These are phyloP conservation scores for Hippocampus comes DNA, from an alignment of 2,113 vertebrate genomes.

Conservation along the genomic window DNA sequence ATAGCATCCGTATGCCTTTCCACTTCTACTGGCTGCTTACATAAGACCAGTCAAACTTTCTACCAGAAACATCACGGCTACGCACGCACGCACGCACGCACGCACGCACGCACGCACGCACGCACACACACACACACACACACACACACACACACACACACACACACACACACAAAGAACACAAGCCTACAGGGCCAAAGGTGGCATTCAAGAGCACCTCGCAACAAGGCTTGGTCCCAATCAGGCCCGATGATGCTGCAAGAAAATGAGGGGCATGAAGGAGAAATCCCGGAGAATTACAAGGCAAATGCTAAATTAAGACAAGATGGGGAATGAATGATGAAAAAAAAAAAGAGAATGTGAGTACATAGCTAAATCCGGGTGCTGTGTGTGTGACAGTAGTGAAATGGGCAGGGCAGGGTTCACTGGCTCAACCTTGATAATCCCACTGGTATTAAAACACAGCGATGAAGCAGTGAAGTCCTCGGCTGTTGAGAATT, in stretches of 20 bases:
- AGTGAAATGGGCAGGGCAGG: constrained; percentile 13
- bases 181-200: background rate
- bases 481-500: constrained; percentile 46
- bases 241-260: background rate
- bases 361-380: constrained; percentile 19
- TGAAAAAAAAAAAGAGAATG: background rate
- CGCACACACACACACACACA: too few relatives aligned
- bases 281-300: constrained; percentile 6
- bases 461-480: constrained; percentile 45
- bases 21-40: constrained; percentile 62
- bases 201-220: constrained; percentile 21
- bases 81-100: constrained; percentile 13
- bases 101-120: too few relatives aligned
- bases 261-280: constrained; percentile 16
- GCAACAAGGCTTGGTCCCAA: constrained; percentile 25
- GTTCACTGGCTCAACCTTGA: constrained; percentile 41
- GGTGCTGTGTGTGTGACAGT: constrained; percentile 27
- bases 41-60: constrained; percentile 53
- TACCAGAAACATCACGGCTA: constrained; percentile 43
- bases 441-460: constrained; percentile 59
- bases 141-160: too few relatives aligned
- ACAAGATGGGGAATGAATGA: background rate
- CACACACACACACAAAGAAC: background rate
- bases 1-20: constrained; percentile 50
- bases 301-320: background rate